Base-by-base conservation (phyloP, 2,113 vertebrate species). In the Cercopithecus mona region DNA sequence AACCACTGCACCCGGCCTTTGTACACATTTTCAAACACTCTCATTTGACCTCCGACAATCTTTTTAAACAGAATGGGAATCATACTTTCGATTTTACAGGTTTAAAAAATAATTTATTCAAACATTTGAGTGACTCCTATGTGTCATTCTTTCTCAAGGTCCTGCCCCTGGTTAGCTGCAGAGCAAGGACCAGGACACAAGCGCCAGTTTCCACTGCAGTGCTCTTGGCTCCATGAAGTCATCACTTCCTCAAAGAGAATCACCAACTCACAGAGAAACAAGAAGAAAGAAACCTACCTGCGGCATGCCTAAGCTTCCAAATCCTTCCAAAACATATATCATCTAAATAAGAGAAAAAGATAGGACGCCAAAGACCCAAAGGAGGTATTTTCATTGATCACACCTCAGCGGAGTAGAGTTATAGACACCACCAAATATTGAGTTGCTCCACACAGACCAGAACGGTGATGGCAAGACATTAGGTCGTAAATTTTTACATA, bases 51-150 rank as follows among this genome's bases (percentile, higher is more conserved):
- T 83, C 91, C 68, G 43, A 52, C 40, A 22, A 83, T 43, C 43
- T 61, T 84, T 81, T 52, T 72, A 88, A 88, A 89, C 4, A 96
- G 61, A 94, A 45, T 35, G 32, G 75, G 75, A 84, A 80, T 68
- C 80, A 57, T 43, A 61, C 88, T 61, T 83, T 80, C n/a, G 23
- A 93, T 75, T 79, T 79, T 72, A 90, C 0, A 64, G 72, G 55
- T 72, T 97, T 82, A 35, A 45, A 91, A 78, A 96, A 90, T 30
- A 85, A 50, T 14, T 52, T 66, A 81, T 80, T 68, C 70, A 25
- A 90, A 94, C 68, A 70, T 40, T 1, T 84, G 25, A 85, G 66
- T 45, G 59, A 92, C 52, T 73, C 14, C 64, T 25, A 2, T 3
- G 32, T 93, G 93, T 73, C 66, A 86, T 18, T 76, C 57, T 80